Percentiles rank a stretch among this genome's conserved stretches.
phyloP scores from a whole-genome alignment of 1,140 invertebrate genomes.

The Scaptomyza hsui region DNA sequence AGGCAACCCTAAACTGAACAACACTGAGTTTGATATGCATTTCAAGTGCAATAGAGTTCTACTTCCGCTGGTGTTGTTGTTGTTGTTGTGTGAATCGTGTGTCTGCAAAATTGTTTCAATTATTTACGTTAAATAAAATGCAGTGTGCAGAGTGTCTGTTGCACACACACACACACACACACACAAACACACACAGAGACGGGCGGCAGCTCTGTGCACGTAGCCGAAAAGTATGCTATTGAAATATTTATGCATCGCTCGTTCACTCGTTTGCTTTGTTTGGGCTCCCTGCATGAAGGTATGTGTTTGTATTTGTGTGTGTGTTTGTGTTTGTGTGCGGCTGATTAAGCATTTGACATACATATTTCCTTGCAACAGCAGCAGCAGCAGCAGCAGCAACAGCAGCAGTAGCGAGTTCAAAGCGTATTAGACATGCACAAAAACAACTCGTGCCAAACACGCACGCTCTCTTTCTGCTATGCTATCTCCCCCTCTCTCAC shows the following conservation, averaged over 20 bases:
- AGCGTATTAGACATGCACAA: constrained; percentile 71
- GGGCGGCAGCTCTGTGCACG: constrained; percentile 49
- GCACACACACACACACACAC: constrained; percentile 24
- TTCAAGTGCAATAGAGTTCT: constrained; percentile 5
- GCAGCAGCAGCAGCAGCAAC: constrained; percentile 53
- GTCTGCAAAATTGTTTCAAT: constrained; percentile 53
- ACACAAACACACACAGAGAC: not conserved
- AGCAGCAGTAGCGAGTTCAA: constrained; percentile 56
- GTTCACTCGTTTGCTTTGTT: constrained; percentile 65
- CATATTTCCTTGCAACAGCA: constrained; percentile 60
- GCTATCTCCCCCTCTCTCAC: not conserved
- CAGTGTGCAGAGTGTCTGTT: constrained; percentile 39
- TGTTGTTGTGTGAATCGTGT: constrained; percentile 8
- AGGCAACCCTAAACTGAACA: not conserved
- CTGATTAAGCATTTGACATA: constrained; percentile 80
- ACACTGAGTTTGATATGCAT: constrained; percentile 7
- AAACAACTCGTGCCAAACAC: constrained; percentile 73
- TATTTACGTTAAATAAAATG: constrained; percentile 75
- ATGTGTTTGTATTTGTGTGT: constrained; percentile 7
- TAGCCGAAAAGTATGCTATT: constrained; percentile 78
- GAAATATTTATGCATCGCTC: constrained; percentile 76
- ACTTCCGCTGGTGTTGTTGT: too few species aligned
- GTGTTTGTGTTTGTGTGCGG: constrained; percentile 51
- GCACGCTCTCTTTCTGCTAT: constrained; percentile 34
- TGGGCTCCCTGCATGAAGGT: constrained; percentile 17